phyloP scores from a whole-genome alignment of 2,797 vertebrate genomes.

The Buceros bicornis region DNA sequence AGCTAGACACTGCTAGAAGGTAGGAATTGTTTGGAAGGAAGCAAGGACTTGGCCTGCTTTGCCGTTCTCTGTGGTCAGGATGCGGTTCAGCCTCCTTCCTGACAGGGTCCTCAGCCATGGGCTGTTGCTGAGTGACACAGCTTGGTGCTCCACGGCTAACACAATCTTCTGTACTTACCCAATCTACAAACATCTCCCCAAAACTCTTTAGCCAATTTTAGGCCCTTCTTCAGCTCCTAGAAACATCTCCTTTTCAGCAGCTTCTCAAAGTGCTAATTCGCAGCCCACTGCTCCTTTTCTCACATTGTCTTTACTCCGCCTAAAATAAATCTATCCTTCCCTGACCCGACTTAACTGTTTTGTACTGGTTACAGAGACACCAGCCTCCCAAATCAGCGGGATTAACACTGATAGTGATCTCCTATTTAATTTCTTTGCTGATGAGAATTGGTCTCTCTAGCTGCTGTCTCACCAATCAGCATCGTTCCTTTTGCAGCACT shows the following conservation, averaged over 20 bases:
- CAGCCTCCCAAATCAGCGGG: background rate
- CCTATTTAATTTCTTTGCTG: background rate
- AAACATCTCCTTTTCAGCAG: background rate
- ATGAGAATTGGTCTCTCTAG: background rate
- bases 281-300: background rate
- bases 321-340: background rate
- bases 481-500: background rate
- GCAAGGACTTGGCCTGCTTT: background rate
- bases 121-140: background rate
- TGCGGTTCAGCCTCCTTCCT: background rate
- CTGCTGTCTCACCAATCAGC: background rate
- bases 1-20: background rate
- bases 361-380: background rate
- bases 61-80: background rate
- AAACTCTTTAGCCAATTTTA: background rate
- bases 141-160: background rate
- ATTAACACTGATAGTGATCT: background rate
- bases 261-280: background rate
- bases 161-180: background rate
- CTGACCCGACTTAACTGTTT: background rate
- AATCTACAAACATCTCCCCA: background rate
- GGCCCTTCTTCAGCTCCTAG: background rate
- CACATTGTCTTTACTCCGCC: background rate
- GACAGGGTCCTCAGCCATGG: background rate
- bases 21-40: background rate